phyloP scores from a whole-genome alignment of 1,140 invertebrate species.

The Kradibia gibbosae region DNA sequence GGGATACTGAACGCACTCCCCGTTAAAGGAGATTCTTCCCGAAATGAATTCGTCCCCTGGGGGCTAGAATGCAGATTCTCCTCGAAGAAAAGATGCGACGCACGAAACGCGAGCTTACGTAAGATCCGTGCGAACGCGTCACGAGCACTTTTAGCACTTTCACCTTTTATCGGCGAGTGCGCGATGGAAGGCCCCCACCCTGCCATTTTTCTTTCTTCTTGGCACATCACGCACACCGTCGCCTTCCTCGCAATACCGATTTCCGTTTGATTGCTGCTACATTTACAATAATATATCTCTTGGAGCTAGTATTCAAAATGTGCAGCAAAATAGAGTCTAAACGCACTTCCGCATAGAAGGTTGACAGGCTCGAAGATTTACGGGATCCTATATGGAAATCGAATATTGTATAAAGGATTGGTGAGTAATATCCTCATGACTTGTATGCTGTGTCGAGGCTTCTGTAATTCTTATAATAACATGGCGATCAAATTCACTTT shows the following conservation, averaged over 20 bases:
- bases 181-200: neutral
- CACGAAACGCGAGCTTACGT: conserved; percentile 23
- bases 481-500: too few relatives aligned
- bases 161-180: conserved; percentile 42
- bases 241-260: conserved; percentile 23
- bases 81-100: conserved; percentile 16
- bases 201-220: neutral
- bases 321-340: neutral
- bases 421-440: neutral
- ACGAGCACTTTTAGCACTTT: conserved; percentile 48
- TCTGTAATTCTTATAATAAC: neutral
- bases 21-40: neutral
- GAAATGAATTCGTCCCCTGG: conserved; percentile 26
- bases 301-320: neutral
- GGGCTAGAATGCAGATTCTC: neutral
- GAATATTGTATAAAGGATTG: neutral
- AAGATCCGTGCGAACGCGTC: conserved; percentile 50
- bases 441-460: neutral
- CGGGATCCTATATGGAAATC: neutral
- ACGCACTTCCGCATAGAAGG: neutral
- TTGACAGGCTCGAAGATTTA: neutral
- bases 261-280: conserved; percentile 17
- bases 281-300: neutral
- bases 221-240: neutral
- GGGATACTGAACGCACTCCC: neutral